Evolutionary conservation across 1,140 invertebrate genomes (phyloP).

Genomic region (Lepidotrigona ventralis): DNA sequence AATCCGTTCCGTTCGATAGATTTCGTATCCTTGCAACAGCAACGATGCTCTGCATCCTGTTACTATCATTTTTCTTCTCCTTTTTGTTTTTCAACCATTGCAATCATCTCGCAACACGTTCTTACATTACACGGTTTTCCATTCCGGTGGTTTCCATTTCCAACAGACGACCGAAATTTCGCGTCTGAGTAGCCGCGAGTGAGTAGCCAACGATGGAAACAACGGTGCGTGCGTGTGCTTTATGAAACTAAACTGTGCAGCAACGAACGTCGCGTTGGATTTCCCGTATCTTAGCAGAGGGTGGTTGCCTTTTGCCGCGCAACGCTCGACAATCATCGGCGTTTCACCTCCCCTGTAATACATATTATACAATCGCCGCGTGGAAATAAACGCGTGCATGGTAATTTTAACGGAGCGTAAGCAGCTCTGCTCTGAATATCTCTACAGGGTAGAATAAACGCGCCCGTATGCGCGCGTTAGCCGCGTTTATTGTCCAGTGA

Average conservation of each 20-base stretch:
- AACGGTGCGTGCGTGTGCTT: neutral
- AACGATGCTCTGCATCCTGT: neutral
- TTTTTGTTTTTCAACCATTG: neutral
- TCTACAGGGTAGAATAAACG: slow-evolving; percentile 14
- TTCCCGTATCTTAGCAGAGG: neutral
- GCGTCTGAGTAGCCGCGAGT: neutral
- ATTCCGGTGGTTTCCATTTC: neutral
- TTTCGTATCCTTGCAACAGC: neutral
- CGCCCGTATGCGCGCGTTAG: slow-evolving; percentile 2
- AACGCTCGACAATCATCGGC: neutral
- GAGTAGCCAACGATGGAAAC: neutral
- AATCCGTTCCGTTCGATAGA: slow-evolving; percentile 28
- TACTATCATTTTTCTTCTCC: neutral
- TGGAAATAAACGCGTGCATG: slow-evolving; percentile 16
- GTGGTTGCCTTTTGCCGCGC: neutral
- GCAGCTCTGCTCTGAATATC: slow-evolving; percentile 41
- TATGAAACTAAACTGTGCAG: slow-evolving; percentile 3
- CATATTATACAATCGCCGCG: slow-evolving; percentile 12
- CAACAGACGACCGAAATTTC: neutral
- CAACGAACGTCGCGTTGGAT: neutral
- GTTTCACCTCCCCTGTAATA: neutral
- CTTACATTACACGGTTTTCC: no score
- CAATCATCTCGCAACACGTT: neutral
- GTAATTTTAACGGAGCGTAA: slow-evolving; percentile 35
- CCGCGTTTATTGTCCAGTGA: slow-evolving; percentile 25